phyloP scores from a whole-genome alignment of 2,797 vertebrate genomes.

The Rallus crepitans region DNA sequence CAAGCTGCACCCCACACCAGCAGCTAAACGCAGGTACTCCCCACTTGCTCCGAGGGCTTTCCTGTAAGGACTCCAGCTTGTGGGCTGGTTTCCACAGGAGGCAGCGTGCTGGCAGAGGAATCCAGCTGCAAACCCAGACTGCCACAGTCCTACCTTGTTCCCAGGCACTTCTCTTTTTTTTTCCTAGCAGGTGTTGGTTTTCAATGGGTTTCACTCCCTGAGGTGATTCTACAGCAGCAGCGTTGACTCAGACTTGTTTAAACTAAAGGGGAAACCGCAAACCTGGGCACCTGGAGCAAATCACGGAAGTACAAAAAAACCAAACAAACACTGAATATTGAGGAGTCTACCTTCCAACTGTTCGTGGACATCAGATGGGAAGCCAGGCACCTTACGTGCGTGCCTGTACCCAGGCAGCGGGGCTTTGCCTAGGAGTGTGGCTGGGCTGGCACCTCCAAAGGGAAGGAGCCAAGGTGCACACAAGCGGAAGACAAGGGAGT shows the following conservation, averaged over 20 bases:
- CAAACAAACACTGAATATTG: not conserved
- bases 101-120: not conserved
- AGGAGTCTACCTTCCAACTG: not conserved
- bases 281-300: not conserved
- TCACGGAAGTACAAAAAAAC: not conserved
- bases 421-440: not conserved
- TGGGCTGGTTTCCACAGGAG: not conserved
- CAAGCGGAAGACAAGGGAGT: not conserved
- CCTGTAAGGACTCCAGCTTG: not conserved
- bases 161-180: not conserved
- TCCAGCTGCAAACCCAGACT: not conserved
- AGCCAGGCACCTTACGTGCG: not conserved
- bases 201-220: not conserved
- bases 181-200: not conserved
- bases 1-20: rapidly evolving
- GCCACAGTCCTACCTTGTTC: not conserved
- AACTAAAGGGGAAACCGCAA: not conserved
- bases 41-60: not conserved
- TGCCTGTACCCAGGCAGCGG: rapidly evolving
- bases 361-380: not conserved
- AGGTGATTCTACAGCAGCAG: not conserved
- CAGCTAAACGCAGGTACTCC: rapidly evolving
- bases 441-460: not conserved
- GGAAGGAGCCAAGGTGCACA: not conserved
- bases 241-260: not conserved